Conservation (phyloP, 2,113 vertebrate species). For the Potamarius usumacintae region DNA sequence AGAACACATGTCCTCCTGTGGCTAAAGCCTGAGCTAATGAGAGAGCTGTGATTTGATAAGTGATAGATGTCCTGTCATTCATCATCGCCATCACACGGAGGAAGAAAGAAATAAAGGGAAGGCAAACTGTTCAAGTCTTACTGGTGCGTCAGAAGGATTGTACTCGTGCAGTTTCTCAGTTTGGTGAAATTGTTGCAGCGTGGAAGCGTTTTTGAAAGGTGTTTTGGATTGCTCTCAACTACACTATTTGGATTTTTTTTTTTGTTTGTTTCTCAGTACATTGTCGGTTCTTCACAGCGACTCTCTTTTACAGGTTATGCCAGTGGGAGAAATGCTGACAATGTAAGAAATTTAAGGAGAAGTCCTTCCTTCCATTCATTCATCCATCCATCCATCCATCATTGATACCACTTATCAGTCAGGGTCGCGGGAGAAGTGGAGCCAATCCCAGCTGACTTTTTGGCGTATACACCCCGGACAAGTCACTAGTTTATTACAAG, state of each 20-base stretch:
- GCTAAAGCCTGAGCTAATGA: slow-evolving; percentile 34
- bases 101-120: slow-evolving; percentile 18
- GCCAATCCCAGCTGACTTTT: too few relatives aligned
- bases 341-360: neutral
- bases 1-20: slow-evolving; percentile 15
- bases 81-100: slow-evolving; percentile 18
- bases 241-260: too few relatives aligned
- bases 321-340: too few relatives aligned
- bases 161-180: neutral
- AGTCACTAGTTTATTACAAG: too few relatives aligned
- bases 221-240: neutral
- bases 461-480: too few relatives aligned
- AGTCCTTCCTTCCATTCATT: too few relatives aligned
- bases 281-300: neutral
- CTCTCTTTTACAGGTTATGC: neutral
- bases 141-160: neutral
- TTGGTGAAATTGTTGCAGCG: neutral
- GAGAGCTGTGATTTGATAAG: slow-evolving; percentile 33
- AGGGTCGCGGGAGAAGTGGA: too few relatives aligned
- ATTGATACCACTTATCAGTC: too few relatives aligned
- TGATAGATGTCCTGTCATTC: slow-evolving; percentile 42
- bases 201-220: neutral
- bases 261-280: too few relatives aligned
- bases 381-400: too few relatives aligned
- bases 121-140: neutral